Evolutionary conservation across 2,113 vertebrate species (phyloP).

Genomic region (Phalacrocorax brasilianus): DNA sequence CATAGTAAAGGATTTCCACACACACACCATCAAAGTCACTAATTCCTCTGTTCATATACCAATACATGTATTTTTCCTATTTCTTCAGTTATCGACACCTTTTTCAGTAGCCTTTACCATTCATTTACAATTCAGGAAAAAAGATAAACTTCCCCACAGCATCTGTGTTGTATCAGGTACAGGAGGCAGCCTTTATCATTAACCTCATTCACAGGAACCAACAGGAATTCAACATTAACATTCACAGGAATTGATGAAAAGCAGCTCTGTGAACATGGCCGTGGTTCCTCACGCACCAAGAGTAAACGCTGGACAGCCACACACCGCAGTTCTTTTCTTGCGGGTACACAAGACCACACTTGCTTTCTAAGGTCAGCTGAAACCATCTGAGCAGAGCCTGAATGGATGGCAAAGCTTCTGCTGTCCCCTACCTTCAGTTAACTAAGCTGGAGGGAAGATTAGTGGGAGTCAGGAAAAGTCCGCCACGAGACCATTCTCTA

Average conservation of each 20-base stretch:
- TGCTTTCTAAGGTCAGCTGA: too few relatives aligned
- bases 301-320: neutral
- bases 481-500: neutral
- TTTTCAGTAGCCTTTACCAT: neutral
- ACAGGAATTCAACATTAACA: too few relatives aligned
- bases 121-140: neutral
- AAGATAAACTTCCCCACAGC: neutral
- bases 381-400: accelerated
- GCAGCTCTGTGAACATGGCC: accelerated
- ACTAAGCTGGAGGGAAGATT: too few relatives aligned
- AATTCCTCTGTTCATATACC: neutral
- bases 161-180: too few relatives aligned
- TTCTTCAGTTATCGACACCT: neutral
- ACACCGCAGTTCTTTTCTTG: too few relatives aligned
- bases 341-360: accelerated
- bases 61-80: neutral
- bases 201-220: too few relatives aligned
- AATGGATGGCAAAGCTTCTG: accelerated
- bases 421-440: neutral
- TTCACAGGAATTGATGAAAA: too few relatives aligned
- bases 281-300: neutral
- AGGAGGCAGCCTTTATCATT: neutral
- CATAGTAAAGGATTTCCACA: neutral
- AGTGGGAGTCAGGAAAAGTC: neutral
- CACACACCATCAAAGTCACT: neutral